Percentiles rank a stretch among this genome's conserved stretches.
Evolutionary conservation across 2,113 vertebrate species (phyloP).

Genomic region (Siniperca knerii): DNA sequence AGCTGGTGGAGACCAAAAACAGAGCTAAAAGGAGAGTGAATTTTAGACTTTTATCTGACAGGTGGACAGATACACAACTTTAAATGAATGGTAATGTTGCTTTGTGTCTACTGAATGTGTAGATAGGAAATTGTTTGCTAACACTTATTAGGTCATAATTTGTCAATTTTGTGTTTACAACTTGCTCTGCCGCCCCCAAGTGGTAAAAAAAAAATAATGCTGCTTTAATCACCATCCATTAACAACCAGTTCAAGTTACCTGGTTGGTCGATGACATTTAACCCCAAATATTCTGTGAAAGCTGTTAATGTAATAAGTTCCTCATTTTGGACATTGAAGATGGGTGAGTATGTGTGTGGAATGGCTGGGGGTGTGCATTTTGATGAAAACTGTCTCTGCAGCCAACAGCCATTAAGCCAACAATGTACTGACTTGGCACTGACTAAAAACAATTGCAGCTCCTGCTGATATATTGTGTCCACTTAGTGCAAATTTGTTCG

Average conservation of each 20-base stretch:
- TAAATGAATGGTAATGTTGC: background rate
- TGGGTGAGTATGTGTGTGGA: background rate
- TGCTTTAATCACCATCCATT: background rate
- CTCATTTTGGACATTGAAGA: background rate
- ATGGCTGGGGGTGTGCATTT: background rate
- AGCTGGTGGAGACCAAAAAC: background rate
- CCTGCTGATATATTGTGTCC: conserved; percentile 10
- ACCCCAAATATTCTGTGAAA: background rate
- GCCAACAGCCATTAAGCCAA: conserved; percentile 10
- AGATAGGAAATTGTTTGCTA: background rate
- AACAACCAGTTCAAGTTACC: background rate
- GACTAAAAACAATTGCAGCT: background rate
- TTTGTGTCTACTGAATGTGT: background rate
- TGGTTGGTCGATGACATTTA: background rate
- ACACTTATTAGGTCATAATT: no score
- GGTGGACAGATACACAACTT: background rate
- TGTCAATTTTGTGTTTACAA: background rate
- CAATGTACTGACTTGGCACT: conserved; percentile 7
- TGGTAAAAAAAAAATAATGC: background rate
- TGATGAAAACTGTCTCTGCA: conserved; percentile 18
- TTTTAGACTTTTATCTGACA: no score
- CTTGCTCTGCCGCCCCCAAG: background rate
- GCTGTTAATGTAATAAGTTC: background rate
- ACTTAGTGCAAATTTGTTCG: conserved; percentile 15
- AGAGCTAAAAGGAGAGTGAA: no score